Evolutionary conservation across 1,140 invertebrate genomes (phyloP).

Genomic region (Drosophila santomea): DNA sequence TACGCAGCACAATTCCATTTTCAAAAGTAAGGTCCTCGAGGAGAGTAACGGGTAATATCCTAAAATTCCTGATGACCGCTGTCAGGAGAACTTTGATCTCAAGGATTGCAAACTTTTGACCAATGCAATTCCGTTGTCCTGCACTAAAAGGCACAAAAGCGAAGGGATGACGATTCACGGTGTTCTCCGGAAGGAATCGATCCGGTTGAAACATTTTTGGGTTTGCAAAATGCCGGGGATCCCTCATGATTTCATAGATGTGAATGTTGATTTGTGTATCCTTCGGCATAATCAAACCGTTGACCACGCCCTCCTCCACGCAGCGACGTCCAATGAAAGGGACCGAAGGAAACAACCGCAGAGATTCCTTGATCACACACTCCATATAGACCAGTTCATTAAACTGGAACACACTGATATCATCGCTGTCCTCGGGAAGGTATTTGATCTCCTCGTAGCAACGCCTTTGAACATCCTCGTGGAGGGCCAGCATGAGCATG

Average conservation of each 20-base stretch:
- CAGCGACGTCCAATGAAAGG: slow-evolving; percentile 87
- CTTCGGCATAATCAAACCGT: slow-evolving; percentile 85
- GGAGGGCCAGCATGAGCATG: slow-evolving; percentile 87
- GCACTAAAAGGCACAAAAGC: slow-evolving; percentile 87
- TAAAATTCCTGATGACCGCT: slow-evolving; percentile 79
- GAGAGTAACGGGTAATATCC: slow-evolving; percentile 49
- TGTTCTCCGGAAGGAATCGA: slow-evolving; percentile 89
- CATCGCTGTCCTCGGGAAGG: slow-evolving; percentile 50
- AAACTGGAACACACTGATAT: slow-evolving; percentile 85
- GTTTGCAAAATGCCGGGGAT: slow-evolving; percentile 88
- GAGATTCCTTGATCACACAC: slow-evolving; percentile 87
- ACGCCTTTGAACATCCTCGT: slow-evolving; percentile 88
- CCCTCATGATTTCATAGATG: slow-evolving; percentile 87
- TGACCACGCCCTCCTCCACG: slow-evolving; percentile 85
- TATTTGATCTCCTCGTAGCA: slow-evolving; percentile 85
- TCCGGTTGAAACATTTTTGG: slow-evolving; percentile 91
- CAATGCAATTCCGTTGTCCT: slow-evolving; percentile 78
- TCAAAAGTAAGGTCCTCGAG: slow-evolving; percentile 57
- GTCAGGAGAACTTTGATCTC: slow-evolving; percentile 84
- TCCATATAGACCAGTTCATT: slow-evolving; percentile 88
- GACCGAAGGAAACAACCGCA: slow-evolving; percentile 89
- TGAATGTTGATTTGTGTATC: slow-evolving; percentile 85
- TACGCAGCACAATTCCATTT: slow-evolving; percentile 61
- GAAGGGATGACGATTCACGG: slow-evolving; percentile 84
- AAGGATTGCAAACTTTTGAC: slow-evolving; percentile 85